These are phyloP conservation scores for Yponomeuta malinellus DNA, from an alignment of 2,888 invertebrate species.

Conservation along the genomic window DNA sequence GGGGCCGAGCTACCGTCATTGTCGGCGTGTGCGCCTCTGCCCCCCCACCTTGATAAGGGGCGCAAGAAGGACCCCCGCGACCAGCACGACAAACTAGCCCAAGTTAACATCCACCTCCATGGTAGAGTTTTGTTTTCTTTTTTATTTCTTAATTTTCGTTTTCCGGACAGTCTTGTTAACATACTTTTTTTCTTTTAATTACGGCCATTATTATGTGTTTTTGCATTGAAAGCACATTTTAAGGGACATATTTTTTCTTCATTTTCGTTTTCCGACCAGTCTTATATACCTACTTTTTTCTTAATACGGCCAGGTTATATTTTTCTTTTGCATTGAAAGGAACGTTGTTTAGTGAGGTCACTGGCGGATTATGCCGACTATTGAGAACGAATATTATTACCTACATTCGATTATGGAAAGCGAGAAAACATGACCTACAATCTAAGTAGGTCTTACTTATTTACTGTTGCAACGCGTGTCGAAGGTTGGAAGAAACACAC, in stretches of 20 bases:
- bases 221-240: neutral
- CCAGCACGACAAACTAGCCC: conserved; percentile 83
- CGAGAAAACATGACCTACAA: too few species aligned
- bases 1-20: conserved; percentile 72
- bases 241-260: neutral
- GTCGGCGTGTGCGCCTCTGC: conserved; percentile 67
- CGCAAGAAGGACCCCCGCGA: conserved; percentile 78
- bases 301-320: neutral
- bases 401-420: too few species aligned
- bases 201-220: neutral
- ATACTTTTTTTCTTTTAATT: neutral
- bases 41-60: conserved; percentile 77
- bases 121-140: conserved; percentile 77
- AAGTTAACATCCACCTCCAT: conserved; percentile 88
- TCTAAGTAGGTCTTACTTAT: too few species aligned
- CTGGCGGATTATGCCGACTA: too few species aligned
- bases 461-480: too few species aligned
- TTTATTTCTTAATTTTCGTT: conserved; percentile 23
- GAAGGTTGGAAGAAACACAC: too few species aligned
- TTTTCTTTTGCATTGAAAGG: neutral
- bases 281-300: neutral
- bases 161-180: neutral
- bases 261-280: neutral
- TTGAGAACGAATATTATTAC: too few species aligned
- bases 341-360: too few species aligned